A percentile compares a stretch with the other conserved stretches of the same genome.
phyloP scores from a whole-genome alignment of 2,113 vertebrate species.

The Syngnathus floridae region DNA sequence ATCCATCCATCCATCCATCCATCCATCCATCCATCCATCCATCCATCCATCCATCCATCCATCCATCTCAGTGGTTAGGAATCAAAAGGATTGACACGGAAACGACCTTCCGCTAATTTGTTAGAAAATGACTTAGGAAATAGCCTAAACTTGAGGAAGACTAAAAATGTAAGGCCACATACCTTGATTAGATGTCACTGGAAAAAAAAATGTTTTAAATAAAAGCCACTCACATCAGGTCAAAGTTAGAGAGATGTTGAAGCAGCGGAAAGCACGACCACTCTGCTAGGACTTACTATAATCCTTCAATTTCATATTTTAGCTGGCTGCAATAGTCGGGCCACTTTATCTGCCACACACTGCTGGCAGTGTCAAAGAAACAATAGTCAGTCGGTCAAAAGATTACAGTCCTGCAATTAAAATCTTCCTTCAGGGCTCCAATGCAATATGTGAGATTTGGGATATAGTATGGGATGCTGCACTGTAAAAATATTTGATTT shows the following conservation, averaged over 20 bases:
- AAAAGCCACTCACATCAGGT: neutral
- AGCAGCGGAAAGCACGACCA: slow-evolving; percentile 27
- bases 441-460: slow-evolving; percentile 28
- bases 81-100: no score
- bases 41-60: no score
- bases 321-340: slow-evolving; percentile 23
- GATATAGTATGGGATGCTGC: slow-evolving; percentile 2
- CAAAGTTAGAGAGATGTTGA: slow-evolving; percentile 24
- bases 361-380: slow-evolving; percentile 38
- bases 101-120: no score
- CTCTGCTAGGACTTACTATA: slow-evolving; percentile 43
- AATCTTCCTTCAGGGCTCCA: slow-evolving; percentile 43
- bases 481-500: neutral
- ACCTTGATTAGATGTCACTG: neutral
- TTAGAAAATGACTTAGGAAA: neutral
- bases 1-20: no score
- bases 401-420: slow-evolving; percentile 51
- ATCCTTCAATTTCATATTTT: slow-evolving; percentile 59
- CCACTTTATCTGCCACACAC: slow-evolving; percentile 33
- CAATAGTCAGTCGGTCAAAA: slow-evolving; percentile 47
- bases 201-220: neutral
- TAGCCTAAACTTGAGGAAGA: neutral
- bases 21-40: no score
- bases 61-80: no score
- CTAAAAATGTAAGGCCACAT: slow-evolving; percentile 1